Percentiles rank a stretch among this genome's conserved stretches.
phyloP scores from a whole-genome alignment of 2,888 invertebrate genomes.

The Phaedon cochleariae region DNA sequence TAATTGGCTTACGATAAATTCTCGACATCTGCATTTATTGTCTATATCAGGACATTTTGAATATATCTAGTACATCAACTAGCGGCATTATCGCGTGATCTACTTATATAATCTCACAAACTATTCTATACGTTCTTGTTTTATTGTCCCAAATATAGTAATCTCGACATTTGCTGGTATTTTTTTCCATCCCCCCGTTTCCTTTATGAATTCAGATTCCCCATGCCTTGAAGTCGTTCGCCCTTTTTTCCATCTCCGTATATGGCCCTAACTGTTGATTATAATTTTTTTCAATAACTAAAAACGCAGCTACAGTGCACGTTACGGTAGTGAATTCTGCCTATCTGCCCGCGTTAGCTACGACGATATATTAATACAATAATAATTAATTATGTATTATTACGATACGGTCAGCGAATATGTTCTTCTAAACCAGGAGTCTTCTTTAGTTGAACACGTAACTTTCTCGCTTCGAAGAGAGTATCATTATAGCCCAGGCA shows the following conservation, averaged over 20 bases:
- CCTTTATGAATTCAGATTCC: not conserved
- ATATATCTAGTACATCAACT: too few species aligned
- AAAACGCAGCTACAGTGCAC: conserved; percentile 33
- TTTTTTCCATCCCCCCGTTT: too few species aligned
- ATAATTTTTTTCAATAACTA: conserved; percentile 19
- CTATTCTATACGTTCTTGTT: too few species aligned
- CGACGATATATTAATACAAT: conserved; percentile 49
- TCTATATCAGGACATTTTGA: too few species aligned
- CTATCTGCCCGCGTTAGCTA: conserved; percentile 34
- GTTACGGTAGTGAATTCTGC: conserved; percentile 37
- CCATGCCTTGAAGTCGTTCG: not conserved
- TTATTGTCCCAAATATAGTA: too few species aligned
- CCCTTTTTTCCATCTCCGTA: not conserved
- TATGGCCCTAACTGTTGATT: not conserved
- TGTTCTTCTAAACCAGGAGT: conserved; percentile 33
- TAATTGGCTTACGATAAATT: too few species aligned
- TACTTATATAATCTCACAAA: too few species aligned
- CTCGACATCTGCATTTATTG: too few species aligned
- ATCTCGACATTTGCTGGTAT: too few species aligned
- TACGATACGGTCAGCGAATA: conserved; percentile 55
- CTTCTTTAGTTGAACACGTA: conserved; percentile 28
- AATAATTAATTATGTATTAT: conserved; percentile 59
- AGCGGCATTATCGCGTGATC: too few species aligned
- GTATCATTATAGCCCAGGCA: conserved; percentile 32
- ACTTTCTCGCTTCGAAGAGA: conserved; percentile 24